Evolutionary conservation across 2,888 invertebrate species (phyloP).

Genomic region (Orthonevra nobilis): DNA sequence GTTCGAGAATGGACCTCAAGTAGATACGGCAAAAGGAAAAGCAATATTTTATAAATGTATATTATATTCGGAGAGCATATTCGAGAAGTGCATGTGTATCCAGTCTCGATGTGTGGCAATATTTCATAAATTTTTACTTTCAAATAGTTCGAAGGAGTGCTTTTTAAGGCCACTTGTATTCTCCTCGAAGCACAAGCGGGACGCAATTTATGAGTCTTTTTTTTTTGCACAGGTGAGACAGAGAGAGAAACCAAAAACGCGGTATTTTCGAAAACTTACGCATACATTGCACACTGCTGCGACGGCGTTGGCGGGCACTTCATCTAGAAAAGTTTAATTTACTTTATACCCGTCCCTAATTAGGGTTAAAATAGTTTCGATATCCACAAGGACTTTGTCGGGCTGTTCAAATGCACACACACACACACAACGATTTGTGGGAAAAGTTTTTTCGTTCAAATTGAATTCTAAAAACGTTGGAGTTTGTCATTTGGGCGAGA

Average conservation of each 20-base stretch:
- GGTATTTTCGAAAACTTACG: conserved; percentile 3
- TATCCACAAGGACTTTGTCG: conserved; percentile 19
- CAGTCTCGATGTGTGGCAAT: neutral
- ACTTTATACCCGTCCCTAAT: conserved; percentile 55
- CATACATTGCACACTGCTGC: too few relatives aligned
- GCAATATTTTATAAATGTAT: too few relatives aligned
- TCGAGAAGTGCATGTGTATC: conserved; percentile 27
- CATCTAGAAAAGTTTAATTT: conserved; percentile 45
- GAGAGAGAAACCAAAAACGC: neutral
- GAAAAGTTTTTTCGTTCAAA: conserved; percentile 29
- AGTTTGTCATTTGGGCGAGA: neutral
- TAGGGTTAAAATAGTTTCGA: conserved; percentile 63
- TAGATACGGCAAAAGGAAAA: too few relatives aligned
- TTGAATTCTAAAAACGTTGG: conserved; percentile 37
- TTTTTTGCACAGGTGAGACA: conserved; percentile 3
- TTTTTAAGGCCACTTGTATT: conserved; percentile 16
- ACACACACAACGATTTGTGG: neutral
- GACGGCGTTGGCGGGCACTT: too few relatives aligned
- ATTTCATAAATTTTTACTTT: conserved; percentile 50
- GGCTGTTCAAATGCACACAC: neutral
- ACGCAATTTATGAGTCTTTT: conserved; percentile 21
- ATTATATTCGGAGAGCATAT: conserved; percentile 26
- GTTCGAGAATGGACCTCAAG: too few relatives aligned
- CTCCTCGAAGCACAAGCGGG: neutral
- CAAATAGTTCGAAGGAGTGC: conserved; percentile 15